A percentile compares a stretch with the other conserved stretches of the same genome.
phyloP scores from a whole-genome alignment of 2,888 invertebrate genomes.

The Molorchus minor region DNA sequence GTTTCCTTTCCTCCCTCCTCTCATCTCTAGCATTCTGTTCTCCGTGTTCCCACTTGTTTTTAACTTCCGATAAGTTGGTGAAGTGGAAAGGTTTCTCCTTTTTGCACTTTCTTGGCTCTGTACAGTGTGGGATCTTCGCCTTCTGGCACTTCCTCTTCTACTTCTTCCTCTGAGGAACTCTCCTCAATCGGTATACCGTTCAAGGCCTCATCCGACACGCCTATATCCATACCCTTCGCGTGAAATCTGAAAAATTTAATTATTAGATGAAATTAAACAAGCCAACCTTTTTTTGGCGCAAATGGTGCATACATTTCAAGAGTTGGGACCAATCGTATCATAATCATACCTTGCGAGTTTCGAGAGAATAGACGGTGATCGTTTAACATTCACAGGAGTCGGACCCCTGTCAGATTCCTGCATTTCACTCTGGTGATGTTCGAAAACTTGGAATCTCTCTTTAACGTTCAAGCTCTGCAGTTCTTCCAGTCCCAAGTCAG shows the following conservation, averaged over 20 bases:
- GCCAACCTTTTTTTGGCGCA: no score
- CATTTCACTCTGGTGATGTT: conserved; percentile 66
- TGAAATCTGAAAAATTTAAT: no score
- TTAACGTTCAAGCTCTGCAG: conserved; percentile 83
- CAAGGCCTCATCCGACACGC: conserved; percentile 78
- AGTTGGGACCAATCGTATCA: neutral
- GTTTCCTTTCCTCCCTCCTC: conserved; percentile 82
- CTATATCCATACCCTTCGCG: conserved; percentile 83
- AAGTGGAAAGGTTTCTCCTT: conserved; percentile 83
- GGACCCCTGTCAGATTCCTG: conserved; percentile 65
- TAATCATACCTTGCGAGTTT: conserved; percentile 81
- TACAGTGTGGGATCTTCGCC: conserved; percentile 66
- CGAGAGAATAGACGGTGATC: conserved; percentile 79
- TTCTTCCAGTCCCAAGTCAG: conserved; percentile 85
- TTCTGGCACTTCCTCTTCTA: conserved; percentile 62
- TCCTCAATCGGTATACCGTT: conserved; percentile 79
- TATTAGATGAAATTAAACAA: no score
- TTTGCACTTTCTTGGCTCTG: conserved; percentile 66
- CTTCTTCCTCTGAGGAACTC: conserved; percentile 75
- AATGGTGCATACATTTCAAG: neutral
- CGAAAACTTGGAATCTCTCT: conserved; percentile 86
- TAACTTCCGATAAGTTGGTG: conserved; percentile 85
- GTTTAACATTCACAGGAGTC: conserved; percentile 67
- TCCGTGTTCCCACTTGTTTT: conserved; percentile 82
- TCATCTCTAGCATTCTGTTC: conserved; percentile 68